phyloP scores from a whole-genome alignment of 2,888 invertebrate species.

The Hypselothyrea guttata region DNA sequence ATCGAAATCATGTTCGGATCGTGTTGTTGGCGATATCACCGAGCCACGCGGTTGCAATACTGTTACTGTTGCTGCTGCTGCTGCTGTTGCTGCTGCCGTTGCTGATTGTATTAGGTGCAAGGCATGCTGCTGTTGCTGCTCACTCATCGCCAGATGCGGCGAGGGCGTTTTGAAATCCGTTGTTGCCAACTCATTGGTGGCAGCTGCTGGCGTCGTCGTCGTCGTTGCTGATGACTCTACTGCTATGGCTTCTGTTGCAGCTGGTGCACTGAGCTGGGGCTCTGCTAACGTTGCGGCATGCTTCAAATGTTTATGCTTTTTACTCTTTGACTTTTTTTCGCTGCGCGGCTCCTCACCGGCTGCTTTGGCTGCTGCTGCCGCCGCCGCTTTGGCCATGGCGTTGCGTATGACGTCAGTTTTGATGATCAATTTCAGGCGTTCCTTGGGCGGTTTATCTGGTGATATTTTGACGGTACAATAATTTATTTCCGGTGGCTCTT shows the following conservation, averaged over 20 bases:
- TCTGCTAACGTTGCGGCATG: conserved; percentile 51
- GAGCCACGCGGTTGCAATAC: conserved; percentile 40
- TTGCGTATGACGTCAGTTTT: conserved; percentile 82
- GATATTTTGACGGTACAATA: conserved; percentile 82
- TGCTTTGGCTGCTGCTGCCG: conserved; percentile 72
- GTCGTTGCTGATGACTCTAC: conserved; percentile 17
- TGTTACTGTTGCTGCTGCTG: conserved; percentile 28
- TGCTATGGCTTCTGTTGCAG: conserved; percentile 23
- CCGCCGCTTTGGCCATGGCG: conserved; percentile 81
- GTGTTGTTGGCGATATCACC: conserved; percentile 83
- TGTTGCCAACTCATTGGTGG: conserved; percentile 5
- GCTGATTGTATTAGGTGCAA: conserved; percentile 22
- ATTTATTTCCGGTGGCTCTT: conserved; percentile 81
- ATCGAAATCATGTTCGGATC: conserved; percentile 82
- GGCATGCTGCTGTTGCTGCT: conserved; percentile 37
- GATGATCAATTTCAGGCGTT: conserved; percentile 83
- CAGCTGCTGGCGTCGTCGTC: background rate
- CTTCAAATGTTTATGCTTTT: conserved; percentile 80
- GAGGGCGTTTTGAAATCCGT: conserved; percentile 82
- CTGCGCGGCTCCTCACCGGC: conserved; percentile 59
- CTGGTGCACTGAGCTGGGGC: conserved; percentile 8
- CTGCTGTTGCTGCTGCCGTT: conserved; percentile 34
- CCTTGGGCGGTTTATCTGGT: conserved; percentile 83
- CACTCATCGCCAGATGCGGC: conserved; percentile 80
- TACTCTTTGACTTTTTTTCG: conserved; percentile 77